Conservation (phyloP, 2,888 invertebrate species). For the Hirtodrosophila cameraria region DNA sequence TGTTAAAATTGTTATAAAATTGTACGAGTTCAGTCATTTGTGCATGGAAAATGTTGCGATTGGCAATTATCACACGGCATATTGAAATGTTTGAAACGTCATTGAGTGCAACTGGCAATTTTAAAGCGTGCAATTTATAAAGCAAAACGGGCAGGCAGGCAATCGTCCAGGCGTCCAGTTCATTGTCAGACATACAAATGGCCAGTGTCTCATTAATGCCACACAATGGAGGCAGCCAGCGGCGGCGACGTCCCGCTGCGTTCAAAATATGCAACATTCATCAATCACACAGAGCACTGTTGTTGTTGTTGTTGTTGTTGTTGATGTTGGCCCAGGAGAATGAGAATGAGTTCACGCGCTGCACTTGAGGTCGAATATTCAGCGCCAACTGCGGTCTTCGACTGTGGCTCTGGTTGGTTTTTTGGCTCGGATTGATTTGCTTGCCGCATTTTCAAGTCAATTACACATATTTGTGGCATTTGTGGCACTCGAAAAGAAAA, state of each 20-base stretch:
- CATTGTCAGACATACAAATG: constrained; percentile 71
- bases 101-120: constrained; percentile 52
- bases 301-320: too few species aligned
- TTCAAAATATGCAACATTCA: constrained; percentile 81
- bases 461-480: constrained; percentile 80
- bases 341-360: constrained; percentile 73
- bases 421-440: constrained; percentile 74
- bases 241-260: constrained; percentile 69
- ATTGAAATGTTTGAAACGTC: constrained; percentile 58
- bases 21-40: constrained; percentile 39
- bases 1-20: constrained; percentile 60
- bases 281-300: constrained; percentile 75
- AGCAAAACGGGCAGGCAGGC: constrained; percentile 5
- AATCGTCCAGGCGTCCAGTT: constrained; percentile 22
- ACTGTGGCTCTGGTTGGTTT: constrained; percentile 5
- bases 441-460: constrained; percentile 80
- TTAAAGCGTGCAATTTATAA: constrained; percentile 32
- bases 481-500: constrained; percentile 73
- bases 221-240: constrained; percentile 70
- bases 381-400: constrained; percentile 30
- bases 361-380: constrained; percentile 68
- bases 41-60: constrained; percentile 44
- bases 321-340: too few species aligned
- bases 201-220: constrained; percentile 76
- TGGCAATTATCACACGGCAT: constrained; percentile 48